Percentiles rank a stretch among this genome's conserved stretches.
These are phyloP conservation scores for Phylloscopus trochiloides DNA, from an alignment of 2,113 vertebrate species.

Conservation along the genomic window DNA sequence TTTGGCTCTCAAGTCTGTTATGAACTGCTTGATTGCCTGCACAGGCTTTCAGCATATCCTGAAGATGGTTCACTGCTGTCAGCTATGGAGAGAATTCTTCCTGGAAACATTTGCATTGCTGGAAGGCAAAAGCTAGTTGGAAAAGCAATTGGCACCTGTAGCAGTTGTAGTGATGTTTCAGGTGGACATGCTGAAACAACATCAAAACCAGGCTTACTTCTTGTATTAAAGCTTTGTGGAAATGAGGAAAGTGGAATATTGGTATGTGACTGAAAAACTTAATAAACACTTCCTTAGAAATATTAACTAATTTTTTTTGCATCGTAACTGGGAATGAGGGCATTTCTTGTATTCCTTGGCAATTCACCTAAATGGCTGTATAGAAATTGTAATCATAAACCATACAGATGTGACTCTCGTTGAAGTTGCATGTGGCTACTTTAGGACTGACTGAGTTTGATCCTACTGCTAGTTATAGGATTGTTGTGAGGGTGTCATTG, in stretches of 20 bases:
- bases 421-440: background rate
- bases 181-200: background rate
- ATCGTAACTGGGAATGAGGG: background rate
- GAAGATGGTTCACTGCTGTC: background rate
- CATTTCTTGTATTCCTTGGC: background rate
- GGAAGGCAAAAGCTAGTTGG: background rate
- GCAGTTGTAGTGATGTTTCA: background rate
- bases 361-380: background rate
- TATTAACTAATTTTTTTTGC: background rate
- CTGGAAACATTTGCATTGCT: background rate
- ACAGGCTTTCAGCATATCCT: background rate
- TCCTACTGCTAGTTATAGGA: background rate
- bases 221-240: background rate
- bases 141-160: background rate
- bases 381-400: background rate
- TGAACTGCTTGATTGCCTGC: background rate
- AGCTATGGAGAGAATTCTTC: background rate
- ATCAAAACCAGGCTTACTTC: background rate
- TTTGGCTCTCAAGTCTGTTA: background rate
- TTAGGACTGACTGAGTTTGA: background rate
- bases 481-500: background rate
- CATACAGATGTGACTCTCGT: background rate
- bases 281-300: background rate
- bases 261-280: background rate
- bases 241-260: background rate